Evolutionary conservation across 2,113 vertebrate genomes (phyloP).

Genomic region (Dasypus novemcinctus): DNA sequence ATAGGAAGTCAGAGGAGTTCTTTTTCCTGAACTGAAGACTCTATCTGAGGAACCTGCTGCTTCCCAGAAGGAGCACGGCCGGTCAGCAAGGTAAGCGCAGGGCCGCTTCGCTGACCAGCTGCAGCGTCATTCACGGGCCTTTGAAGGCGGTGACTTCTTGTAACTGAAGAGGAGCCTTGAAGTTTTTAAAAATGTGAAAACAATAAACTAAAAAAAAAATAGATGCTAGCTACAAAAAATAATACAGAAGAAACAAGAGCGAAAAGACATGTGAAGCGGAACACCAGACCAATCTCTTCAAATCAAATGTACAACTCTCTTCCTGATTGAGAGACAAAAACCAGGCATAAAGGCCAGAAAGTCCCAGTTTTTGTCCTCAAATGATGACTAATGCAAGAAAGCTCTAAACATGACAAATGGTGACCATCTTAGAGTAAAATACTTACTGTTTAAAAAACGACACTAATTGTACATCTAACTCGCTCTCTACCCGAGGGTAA

Average conservation of each 20-base stretch:
- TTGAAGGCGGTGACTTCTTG: neutral
- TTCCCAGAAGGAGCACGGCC: neutral
- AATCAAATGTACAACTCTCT: neutral
- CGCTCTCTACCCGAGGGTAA: neutral
- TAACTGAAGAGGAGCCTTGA: neutral
- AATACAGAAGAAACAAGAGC: neutral
- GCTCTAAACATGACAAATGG: neutral
- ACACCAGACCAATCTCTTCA: neutral
- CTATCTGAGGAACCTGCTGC: neutral
- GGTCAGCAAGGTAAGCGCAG: constrained; percentile 9
- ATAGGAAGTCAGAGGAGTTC: neutral
- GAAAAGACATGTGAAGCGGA: neutral
- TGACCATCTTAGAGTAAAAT: neutral
- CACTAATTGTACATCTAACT: neutral
- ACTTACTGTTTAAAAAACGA: neutral
- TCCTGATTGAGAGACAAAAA: neutral
- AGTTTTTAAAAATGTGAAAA: neutral
- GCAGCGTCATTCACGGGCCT: neutral
- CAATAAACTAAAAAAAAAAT: constrained; percentile 39
- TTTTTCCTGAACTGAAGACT: neutral
- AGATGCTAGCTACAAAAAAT: neutral
- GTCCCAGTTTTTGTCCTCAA: neutral
- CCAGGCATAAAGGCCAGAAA: neutral
- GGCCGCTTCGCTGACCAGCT: neutral
- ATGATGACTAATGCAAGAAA: neutral